Evolutionary conservation across 1,140 invertebrate species (phyloP).

Genomic region (Camponotus floridanus): DNA sequence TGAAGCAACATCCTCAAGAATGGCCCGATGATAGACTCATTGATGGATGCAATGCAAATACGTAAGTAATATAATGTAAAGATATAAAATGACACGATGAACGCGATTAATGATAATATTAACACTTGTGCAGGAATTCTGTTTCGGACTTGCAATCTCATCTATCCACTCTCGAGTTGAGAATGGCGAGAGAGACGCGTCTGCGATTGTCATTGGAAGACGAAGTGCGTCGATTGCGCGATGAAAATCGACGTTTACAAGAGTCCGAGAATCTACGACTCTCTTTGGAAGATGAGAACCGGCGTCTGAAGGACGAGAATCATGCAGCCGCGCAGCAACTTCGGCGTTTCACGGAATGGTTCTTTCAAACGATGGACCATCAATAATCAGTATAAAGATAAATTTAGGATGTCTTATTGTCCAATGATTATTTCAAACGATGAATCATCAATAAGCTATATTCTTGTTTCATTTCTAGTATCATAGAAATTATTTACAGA

Average conservation of each 20-base stretch:
- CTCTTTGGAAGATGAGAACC: slow-evolving; percentile 92
- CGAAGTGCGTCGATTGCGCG: slow-evolving; percentile 91
- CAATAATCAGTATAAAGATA: slow-evolving; percentile 83
- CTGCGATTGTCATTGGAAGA: slow-evolving; percentile 89
- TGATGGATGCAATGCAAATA: slow-evolving; percentile 75
- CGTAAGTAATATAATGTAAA: slow-evolving; percentile 74
- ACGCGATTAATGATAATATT: slow-evolving; percentile 30
- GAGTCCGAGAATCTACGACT: slow-evolving; percentile 90
- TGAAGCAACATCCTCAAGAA: slow-evolving; percentile 80
- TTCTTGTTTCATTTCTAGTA: slow-evolving; percentile 23
- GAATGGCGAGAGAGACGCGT: slow-evolving; percentile 88
- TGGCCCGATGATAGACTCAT: slow-evolving; percentile 81
- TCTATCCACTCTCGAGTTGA: slow-evolving; percentile 88
- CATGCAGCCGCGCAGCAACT: slow-evolving; percentile 95
- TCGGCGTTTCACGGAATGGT: slow-evolving; percentile 97
- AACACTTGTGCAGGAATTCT: slow-evolving; percentile 76
- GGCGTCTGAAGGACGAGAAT: slow-evolving; percentile 94
- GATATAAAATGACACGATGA: not conserved
- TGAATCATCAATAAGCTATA: slow-evolving; percentile 30
- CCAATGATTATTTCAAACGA: not conserved
- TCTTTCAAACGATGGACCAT: slow-evolving; percentile 95
- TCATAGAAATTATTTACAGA: slow-evolving; percentile 12
- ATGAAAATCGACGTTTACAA: slow-evolving; percentile 94
- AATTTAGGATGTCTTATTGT: slow-evolving; percentile 12
- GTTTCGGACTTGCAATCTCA: slow-evolving; percentile 89